These are phyloP conservation scores for Trinectes maculatus DNA, from an alignment of 2,113 vertebrate genomes.

Conservation along the genomic window DNA sequence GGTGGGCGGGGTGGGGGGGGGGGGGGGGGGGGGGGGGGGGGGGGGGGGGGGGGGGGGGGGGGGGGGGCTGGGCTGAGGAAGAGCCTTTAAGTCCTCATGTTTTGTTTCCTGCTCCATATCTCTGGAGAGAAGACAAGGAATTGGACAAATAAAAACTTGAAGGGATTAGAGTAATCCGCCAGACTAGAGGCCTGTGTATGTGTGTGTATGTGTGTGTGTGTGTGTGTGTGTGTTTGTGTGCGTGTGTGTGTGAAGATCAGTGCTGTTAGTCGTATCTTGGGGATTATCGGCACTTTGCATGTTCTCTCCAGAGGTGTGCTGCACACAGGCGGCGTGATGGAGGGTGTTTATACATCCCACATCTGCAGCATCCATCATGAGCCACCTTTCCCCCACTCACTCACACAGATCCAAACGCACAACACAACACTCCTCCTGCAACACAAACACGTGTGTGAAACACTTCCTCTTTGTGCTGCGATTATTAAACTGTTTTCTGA, in stretches of 20 bases:
- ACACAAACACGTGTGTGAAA: too few relatives aligned
- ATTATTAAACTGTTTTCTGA: slow-evolving; percentile 11
- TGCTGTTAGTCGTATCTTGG: slow-evolving; percentile 71
- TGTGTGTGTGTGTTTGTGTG: too few relatives aligned
- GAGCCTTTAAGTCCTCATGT: slow-evolving; percentile 77
- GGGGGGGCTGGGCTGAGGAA: slow-evolving; percentile 55
- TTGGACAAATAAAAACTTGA: slow-evolving; percentile 79
- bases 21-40: slow-evolving; percentile 45
- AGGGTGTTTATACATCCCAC: slow-evolving; percentile 33
- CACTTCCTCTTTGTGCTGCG: too few relatives aligned
- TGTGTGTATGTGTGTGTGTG: too few relatives aligned
- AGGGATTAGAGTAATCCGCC: slow-evolving; percentile 80
- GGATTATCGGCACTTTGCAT: slow-evolving; percentile 75
- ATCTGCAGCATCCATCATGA: slow-evolving; percentile 27
- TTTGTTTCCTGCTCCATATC: slow-evolving; percentile 76
- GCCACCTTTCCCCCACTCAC: not conserved
- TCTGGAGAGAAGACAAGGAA: slow-evolving; percentile 75
- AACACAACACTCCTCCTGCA: too few relatives aligned
- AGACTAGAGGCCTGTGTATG: slow-evolving; percentile 67
- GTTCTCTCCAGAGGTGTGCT: slow-evolving; percentile 67
- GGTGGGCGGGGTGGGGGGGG: too few relatives aligned
- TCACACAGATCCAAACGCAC: too few relatives aligned
- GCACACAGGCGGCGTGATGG: slow-evolving; percentile 36
- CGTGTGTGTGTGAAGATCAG: slow-evolving; percentile 75
- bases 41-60: not conserved